Evolutionary conservation across 1,140 invertebrate genomes (phyloP).

Genomic region (Platorchestia sp.): DNA sequence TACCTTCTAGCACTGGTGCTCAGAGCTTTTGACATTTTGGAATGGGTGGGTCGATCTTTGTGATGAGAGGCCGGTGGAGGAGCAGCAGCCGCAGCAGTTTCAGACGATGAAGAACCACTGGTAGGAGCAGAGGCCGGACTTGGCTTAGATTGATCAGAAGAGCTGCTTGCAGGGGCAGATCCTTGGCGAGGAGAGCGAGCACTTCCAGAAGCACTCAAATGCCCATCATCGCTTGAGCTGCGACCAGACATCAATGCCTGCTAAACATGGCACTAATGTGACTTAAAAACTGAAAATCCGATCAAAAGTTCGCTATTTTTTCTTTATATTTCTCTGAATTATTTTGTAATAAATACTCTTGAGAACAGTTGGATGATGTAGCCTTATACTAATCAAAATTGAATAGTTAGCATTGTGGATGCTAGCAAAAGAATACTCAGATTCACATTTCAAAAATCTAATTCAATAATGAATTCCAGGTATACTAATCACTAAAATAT

Average conservation of each 20-base stretch:
- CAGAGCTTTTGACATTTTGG: conserved; percentile 94
- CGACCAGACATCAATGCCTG: conserved; percentile 53
- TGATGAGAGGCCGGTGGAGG: background rate
- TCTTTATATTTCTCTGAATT: background rate
- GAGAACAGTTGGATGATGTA: background rate
- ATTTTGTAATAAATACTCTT: background rate
- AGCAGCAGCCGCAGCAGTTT: conserved; percentile 4
- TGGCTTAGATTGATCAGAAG: background rate
- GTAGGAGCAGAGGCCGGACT: background rate
- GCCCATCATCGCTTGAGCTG: conserved; percentile 43
- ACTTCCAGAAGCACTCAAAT: conserved; percentile 47
- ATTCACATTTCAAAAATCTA: too few relatives aligned
- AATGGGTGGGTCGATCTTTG: conserved; percentile 59
- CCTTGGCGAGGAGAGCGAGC: conserved; percentile 45
- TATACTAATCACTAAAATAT: too few relatives aligned
- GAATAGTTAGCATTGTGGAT: too few relatives aligned
- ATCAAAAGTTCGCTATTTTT: background rate
- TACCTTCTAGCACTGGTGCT: conserved; percentile 91
- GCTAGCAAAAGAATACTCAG: too few relatives aligned
- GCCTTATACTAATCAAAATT: background rate
- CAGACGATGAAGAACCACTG: background rate
- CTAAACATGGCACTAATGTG: background rate
- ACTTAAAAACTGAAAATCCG: background rate
- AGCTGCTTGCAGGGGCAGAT: conserved; percentile 1
- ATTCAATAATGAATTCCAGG: too few relatives aligned